These are phyloP conservation scores for Nemoura dubitans DNA, from an alignment of 2,888 invertebrate genomes.

Conservation along the genomic window DNA sequence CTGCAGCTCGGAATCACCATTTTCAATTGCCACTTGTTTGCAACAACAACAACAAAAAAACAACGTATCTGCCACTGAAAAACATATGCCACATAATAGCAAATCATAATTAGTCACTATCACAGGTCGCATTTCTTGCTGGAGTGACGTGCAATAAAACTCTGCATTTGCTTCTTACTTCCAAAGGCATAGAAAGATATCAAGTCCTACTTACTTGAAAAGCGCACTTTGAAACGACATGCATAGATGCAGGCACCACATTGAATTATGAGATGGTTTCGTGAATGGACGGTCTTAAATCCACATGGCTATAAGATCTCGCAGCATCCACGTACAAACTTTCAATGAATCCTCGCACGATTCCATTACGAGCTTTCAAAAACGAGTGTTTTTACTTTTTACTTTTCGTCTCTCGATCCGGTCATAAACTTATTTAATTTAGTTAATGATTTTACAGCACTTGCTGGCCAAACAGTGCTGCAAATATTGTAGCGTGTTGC, in stretches of 20 bases:
- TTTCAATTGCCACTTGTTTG: neutral
- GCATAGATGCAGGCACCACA: neutral
- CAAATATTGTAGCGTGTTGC: too few relatives aligned
- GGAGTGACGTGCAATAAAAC: neutral
- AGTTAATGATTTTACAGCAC: too few relatives aligned
- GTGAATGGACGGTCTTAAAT: neutral
- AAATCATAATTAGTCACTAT: neutral
- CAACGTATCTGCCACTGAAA: neutral
- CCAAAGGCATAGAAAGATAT: neutral
- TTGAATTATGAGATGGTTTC: neutral
- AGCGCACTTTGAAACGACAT: neutral
- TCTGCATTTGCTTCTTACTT: neutral
- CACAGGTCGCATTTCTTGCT: neutral
- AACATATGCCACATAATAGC: neutral
- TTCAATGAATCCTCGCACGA: too few relatives aligned
- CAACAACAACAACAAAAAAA: neutral
- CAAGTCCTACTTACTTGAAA: neutral
- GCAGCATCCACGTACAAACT: too few relatives aligned
- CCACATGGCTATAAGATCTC: too few relatives aligned
- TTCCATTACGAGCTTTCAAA: too few relatives aligned
- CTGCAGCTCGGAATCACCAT: neutral
- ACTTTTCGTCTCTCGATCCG: too few relatives aligned
- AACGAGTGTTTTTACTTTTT: too few relatives aligned
- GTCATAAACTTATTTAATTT: too few relatives aligned
- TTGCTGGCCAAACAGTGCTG: too few relatives aligned